Evolutionary conservation across 2,113 vertebrate genomes (phyloP).

Genomic region (Aptenodytes patagonicus): DNA sequence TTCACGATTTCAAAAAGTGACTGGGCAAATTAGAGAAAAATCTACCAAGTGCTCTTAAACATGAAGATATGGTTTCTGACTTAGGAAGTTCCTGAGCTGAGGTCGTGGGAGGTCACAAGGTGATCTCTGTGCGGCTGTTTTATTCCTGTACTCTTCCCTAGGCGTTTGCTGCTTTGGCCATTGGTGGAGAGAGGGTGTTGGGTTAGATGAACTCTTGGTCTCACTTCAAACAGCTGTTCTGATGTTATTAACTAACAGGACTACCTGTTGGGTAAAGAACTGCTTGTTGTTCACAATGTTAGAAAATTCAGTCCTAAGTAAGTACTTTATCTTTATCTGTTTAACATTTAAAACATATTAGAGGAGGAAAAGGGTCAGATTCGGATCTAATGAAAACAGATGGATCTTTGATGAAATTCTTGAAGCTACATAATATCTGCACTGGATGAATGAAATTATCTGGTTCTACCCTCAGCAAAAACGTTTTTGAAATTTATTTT

Average conservation of each 20-base stretch:
- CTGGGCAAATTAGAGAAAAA: not conserved
- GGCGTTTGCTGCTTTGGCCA: not conserved
- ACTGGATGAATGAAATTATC: not conserved
- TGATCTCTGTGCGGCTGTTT: not conserved
- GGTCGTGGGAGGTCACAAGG: not conserved
- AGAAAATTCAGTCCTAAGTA: not conserved
- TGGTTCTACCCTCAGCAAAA: not conserved
- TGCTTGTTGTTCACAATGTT: not conserved
- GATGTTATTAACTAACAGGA: not conserved
- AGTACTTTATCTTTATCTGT: not conserved
- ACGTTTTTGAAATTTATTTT: not conserved
- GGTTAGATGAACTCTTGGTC: not conserved
- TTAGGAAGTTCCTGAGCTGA: not conserved
- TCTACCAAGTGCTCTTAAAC: not conserved
- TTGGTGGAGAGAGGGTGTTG: not conserved
- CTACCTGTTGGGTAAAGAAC: not conserved
- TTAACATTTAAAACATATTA: not conserved
- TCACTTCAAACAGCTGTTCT: not conserved
- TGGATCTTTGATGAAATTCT: not conserved
- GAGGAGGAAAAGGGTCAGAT: not conserved
- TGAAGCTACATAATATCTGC: not conserved
- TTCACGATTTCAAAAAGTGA: not conserved
- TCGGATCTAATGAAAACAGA: not conserved
- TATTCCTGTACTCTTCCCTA: not conserved
- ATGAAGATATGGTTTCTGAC: not conserved